Evolutionary conservation across 2,113 vertebrate genomes (phyloP), one percentile per base, ranked within the genome.

Genomic region (Megaleporinus macrocephalus): DNA sequence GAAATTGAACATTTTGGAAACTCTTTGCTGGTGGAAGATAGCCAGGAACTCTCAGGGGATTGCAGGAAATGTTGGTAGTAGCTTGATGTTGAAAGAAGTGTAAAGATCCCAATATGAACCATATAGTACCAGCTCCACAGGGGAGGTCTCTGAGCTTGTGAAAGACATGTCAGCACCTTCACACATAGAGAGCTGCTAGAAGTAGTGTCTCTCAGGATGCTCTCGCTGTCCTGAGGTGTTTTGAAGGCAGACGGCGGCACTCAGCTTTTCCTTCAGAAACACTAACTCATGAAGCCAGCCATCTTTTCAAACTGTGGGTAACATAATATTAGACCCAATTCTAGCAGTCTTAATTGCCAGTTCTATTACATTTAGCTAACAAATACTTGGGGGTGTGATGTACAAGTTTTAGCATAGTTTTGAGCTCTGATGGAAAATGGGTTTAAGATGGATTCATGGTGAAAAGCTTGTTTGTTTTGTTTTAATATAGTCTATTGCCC

Each of bases 161-260:
- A 80, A 62, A 30, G 20, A 72, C 27, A 30, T 30, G 6, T 62
- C 70, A 30, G 22, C 18, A 33, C 15, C 68, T 78, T 66, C 29
- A 59, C 33, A 79, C 16, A 18, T 51, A 27, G 16, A 49, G 20
- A 24, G 55, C 66, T 69, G 55, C 53, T 72, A 36, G 53, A 24
- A 20, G 11, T 63, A 27, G 22, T 36, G 16, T 73, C 73, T n/a
- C n/a, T n/a, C n/a, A n/a, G n/a, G n/a, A n/a, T n/a, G 57, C 76
- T 27, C 30, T 33, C n/a, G 27, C 55, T 15, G 14, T 66, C 12
- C 41, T 11, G 22, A 27, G 29, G 9, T 20, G 0, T 30, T 18
- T 61, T 77, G 26, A 51, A 68, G 51, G n/a, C 73, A 77, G 63
- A 79, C 49, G 73, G 73, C 65, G 0, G 61, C 51, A 73, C 75